Percentiles rank a stretch among this genome's conserved stretches.
These are phyloP conservation scores for Acanthiza pusilla DNA, from an alignment of 2,797 vertebrate species.

Conservation along the genomic window DNA sequence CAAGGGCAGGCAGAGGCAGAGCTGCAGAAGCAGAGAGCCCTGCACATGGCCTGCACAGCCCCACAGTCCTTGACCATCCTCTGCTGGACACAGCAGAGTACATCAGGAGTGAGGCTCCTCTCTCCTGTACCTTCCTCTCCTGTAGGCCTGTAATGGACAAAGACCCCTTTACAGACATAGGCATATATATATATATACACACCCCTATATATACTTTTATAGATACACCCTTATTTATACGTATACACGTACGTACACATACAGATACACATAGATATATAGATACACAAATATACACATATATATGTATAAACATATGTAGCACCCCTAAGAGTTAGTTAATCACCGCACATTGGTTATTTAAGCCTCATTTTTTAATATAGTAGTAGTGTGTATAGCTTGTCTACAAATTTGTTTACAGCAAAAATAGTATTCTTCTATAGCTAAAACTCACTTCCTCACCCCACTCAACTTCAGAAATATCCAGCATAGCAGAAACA, in stretches of 20 bases:
- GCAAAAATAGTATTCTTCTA: background rate
- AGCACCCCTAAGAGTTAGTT: background rate
- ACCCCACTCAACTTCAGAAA: background rate
- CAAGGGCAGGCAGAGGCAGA: too few species aligned
- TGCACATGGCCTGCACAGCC: accelerated
- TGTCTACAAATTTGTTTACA: background rate
- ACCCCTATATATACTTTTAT: background rate
- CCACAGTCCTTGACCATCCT: background rate
- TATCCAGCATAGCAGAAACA: background rate
- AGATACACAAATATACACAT: background rate
- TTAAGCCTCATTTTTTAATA: background rate
- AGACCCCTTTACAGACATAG: too few species aligned
- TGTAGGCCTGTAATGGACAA: background rate
- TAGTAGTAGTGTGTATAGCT: background rate
- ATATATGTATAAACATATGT: accelerated
- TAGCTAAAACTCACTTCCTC: background rate
- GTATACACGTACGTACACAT: background rate
- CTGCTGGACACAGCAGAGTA: background rate
- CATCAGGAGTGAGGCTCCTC: background rate
- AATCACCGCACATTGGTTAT: background rate
- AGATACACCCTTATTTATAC: too few species aligned
- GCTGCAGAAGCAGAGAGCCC: background rate
- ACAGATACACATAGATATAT: too few species aligned
- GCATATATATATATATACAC: too few species aligned
- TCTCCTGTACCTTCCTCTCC: background rate